Conservation (phyloP, 2,797 vertebrate species). For the Enteromius paludinosus region DNA sequence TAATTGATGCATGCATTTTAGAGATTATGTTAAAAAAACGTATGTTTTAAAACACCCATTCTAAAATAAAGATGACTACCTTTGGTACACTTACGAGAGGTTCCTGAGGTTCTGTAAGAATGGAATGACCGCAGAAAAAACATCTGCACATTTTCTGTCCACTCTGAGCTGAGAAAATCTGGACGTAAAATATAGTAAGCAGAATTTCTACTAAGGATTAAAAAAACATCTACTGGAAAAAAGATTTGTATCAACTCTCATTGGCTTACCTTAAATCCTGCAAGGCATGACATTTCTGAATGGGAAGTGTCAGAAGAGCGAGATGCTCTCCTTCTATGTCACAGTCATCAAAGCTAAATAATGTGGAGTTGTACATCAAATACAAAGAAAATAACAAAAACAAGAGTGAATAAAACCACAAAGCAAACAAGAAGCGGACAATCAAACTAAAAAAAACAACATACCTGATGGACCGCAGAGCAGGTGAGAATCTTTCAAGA, state of each 20-base stretch:
- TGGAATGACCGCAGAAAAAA: conserved; percentile 72
- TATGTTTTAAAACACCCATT: neutral
- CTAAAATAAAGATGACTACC: neutral
- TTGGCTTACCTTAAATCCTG: conserved; percentile 80
- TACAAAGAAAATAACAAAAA: neutral
- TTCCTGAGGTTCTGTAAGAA: conserved; percentile 75
- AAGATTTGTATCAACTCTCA: neutral
- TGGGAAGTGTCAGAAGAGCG: conserved; percentile 55
- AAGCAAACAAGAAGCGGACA: neutral
- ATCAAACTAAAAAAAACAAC: conserved; percentile 5
- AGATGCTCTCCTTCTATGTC: conserved; percentile 63
- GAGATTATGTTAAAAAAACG: neutral
- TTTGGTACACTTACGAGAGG: conserved; percentile 74
- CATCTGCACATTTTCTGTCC: conserved; percentile 66
- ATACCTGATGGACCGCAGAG: conserved; percentile 65
- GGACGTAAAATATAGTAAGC: conserved; percentile 51
- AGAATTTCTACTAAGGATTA: neutral
- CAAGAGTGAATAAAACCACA: neutral
- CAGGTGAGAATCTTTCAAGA: conserved; percentile 28
- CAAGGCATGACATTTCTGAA: conserved; percentile 72
- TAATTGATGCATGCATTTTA: neutral
- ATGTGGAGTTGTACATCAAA: conserved; percentile 17
- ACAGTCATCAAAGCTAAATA: conserved; percentile 73
- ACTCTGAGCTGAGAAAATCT: conserved; percentile 82
- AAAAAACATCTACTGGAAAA: neutral